Percentiles rank a stretch among this genome's conserved stretches.
phyloP scores from a whole-genome alignment of 2,888 invertebrate genomes.

The Tribolium freemani region DNA sequence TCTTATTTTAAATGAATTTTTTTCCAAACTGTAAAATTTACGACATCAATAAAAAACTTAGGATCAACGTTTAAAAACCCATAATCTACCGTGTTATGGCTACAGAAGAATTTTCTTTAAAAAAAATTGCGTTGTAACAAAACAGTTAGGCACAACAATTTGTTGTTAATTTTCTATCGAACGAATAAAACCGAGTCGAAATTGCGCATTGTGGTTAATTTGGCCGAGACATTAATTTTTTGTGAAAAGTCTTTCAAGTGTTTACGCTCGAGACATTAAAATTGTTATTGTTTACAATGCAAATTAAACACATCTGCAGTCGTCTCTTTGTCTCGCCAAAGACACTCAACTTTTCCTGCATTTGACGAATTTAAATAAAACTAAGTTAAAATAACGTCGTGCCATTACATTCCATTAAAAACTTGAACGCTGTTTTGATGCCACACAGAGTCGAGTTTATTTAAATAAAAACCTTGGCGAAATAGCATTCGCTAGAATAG shows the following conservation, averaged over 20 bases:
- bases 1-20: too few species aligned
- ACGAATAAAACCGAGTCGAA: too few species aligned
- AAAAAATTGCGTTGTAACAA: too few species aligned
- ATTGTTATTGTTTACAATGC: conserved; percentile 4
- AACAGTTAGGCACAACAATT: too few species aligned
- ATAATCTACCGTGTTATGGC: too few species aligned
- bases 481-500: conserved; percentile 3
- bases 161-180: too few species aligned
- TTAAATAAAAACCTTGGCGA: conserved; percentile 2
- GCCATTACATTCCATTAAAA: conserved; percentile 8
- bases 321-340: conserved; percentile 5
- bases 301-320: conserved; percentile 20
- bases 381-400: conserved; percentile 11
- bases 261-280: neutral
- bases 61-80: too few species aligned
- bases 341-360: conserved; percentile 5
- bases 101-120: too few species aligned
- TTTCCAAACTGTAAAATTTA: too few species aligned
- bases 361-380: conserved; percentile 24
- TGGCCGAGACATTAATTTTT: neutral
- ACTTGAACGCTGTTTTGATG: neutral
- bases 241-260: neutral
- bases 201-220: neutral
- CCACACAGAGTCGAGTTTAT: neutral
- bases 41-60: too few species aligned